Conservation (phyloP, 2,113 vertebrate species). For the Gambusia holbrooki region DNA sequence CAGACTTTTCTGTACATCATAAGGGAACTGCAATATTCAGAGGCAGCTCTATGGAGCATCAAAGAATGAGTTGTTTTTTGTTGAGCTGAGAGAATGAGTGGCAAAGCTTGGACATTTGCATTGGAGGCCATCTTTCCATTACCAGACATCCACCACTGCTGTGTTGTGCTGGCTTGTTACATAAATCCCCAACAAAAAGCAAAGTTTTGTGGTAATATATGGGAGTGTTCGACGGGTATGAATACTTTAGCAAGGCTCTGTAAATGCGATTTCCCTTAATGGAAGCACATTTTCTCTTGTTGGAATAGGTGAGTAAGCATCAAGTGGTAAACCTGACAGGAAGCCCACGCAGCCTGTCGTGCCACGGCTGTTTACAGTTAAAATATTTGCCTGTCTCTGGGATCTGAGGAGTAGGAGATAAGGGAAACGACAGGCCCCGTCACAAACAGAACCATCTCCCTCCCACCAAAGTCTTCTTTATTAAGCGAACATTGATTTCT, state of each 20-base stretch:
- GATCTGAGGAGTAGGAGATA: constrained; percentile 76
- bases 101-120: no score
- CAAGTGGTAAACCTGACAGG: constrained; percentile 66
- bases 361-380: constrained; percentile 77
- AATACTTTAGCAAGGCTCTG: not conserved
- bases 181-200: not conserved
- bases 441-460: constrained; percentile 70
- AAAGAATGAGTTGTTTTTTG: no score
- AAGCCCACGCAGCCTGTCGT: constrained; percentile 72
- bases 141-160: no score
- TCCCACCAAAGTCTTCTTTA: constrained; percentile 76
- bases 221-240: not conserved
- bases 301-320: constrained; percentile 53
- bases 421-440: constrained; percentile 70
- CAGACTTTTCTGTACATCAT: no score
- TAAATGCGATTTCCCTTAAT: constrained; percentile 26
- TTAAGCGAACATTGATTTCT: constrained; percentile 81
- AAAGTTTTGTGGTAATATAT: not conserved
- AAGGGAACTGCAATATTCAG: no score
- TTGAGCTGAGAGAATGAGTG: no score
- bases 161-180: not conserved
- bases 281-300: constrained; percentile 24
- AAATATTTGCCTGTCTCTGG: constrained; percentile 79
- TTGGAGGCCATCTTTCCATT: no score
- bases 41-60: no score